Percentiles rank a stretch among this genome's conserved stretches.
Conservation (phyloP, 2,888 invertebrate genomes). For the Colletes collaris region DNA sequence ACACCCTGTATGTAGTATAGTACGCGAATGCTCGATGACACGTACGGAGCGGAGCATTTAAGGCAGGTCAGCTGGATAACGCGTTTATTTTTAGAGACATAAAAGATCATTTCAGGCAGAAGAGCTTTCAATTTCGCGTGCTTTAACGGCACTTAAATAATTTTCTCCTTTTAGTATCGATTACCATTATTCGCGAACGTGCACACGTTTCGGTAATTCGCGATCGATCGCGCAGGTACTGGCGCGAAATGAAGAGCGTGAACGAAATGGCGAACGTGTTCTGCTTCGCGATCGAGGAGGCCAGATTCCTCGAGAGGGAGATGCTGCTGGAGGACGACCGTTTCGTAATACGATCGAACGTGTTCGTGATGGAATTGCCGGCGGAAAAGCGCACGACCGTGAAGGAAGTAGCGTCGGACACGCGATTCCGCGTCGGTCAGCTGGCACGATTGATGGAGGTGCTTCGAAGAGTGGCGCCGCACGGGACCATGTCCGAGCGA, state of each 20-base stretch:
- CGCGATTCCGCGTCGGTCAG: constrained; percentile 72
- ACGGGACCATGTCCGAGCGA: constrained; percentile 82
- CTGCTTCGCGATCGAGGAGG: constrained; percentile 83
- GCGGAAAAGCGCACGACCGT: constrained; percentile 27
- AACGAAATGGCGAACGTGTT: constrained; percentile 73
- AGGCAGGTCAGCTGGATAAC: too few relatives aligned
- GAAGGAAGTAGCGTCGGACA: constrained; percentile 50
- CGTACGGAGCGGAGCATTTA: too few relatives aligned
- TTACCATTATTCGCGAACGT: not conserved
- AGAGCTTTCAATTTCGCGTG: too few relatives aligned
- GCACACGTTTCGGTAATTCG: too few relatives aligned
- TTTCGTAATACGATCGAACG: constrained; percentile 84
- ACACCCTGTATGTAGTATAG: too few relatives aligned
- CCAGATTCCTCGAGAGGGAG: constrained; percentile 83
- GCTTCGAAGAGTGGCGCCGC: constrained; percentile 81
- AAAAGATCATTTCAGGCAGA: too few relatives aligned
- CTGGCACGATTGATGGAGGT: constrained; percentile 75
- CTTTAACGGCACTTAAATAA: too few relatives aligned
- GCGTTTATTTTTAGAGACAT: too few relatives aligned
- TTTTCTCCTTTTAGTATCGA: not conserved
- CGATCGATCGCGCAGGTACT: constrained; percentile 71
- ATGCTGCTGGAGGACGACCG: constrained; percentile 84
- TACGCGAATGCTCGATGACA: too few relatives aligned
- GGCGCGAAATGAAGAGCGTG: constrained; percentile 81
- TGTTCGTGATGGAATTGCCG: constrained; percentile 75